Percentiles rank a stretch among this genome's conserved stretches.
Conservation (phyloP, 2,888 invertebrate species). For the Drosophila demipolita region DNA sequence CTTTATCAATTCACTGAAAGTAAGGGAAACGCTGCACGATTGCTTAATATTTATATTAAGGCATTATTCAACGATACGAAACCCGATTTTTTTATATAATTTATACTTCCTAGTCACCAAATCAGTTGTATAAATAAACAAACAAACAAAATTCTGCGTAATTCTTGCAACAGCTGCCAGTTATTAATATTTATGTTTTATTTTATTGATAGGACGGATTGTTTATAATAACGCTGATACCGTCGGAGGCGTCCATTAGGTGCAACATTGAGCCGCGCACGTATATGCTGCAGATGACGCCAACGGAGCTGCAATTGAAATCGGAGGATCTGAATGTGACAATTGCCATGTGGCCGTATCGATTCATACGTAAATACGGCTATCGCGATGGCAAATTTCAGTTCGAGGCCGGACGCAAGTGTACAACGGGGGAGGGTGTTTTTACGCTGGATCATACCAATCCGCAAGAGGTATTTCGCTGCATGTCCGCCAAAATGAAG, state of each 20-base stretch:
- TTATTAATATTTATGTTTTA: not conserved
- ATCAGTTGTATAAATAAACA: constrained; percentile 2
- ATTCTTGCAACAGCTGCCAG: constrained; percentile 4
- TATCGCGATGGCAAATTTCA: constrained; percentile 94
- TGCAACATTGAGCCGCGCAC: constrained; percentile 90
- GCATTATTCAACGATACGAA: not conserved
- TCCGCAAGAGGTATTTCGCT: constrained; percentile 93
- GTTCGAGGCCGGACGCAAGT: constrained; percentile 94
- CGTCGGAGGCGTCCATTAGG: constrained; percentile 91
- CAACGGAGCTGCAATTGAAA: constrained; percentile 90
- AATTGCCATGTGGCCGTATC: constrained; percentile 92
- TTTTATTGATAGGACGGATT: constrained; percentile 87
- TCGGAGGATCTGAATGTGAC: constrained; percentile 88
- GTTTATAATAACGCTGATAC: constrained; percentile 91
- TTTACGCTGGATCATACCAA: constrained; percentile 93
- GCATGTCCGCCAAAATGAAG: constrained; percentile 93
- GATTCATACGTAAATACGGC: constrained; percentile 93
- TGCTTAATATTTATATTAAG: not conserved
- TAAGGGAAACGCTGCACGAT: not conserved
- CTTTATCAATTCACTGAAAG: not conserved
- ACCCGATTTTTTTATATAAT: not conserved
- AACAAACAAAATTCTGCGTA: not conserved
- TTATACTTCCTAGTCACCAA: not conserved
- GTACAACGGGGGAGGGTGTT: constrained; percentile 93
- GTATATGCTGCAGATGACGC: constrained; percentile 91